Conservation (phyloP, 2,797 vertebrate genomes). For the Micropoecilia bifurca region DNA sequence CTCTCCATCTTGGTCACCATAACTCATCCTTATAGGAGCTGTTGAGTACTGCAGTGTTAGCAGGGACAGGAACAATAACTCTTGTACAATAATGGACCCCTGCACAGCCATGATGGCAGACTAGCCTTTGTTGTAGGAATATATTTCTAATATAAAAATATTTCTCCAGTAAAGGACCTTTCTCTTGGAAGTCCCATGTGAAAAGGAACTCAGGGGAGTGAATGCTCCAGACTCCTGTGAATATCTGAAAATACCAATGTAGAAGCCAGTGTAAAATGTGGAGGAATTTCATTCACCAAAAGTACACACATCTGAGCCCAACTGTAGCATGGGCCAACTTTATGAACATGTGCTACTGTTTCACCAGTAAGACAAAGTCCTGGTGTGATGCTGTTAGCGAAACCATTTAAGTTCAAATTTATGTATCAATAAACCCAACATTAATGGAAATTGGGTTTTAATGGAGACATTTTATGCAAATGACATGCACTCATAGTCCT, state of each 20-base stretch:
- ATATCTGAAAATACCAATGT: slow-evolving; percentile 11
- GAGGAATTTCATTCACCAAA: slow-evolving; percentile 25
- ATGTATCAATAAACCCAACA: background rate
- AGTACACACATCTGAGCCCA: slow-evolving; percentile 7
- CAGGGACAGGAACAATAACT: slow-evolving; percentile 77
- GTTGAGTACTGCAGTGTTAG: slow-evolving; percentile 74
- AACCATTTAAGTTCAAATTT: background rate
- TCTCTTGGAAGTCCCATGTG: slow-evolving; percentile 38
- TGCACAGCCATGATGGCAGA: slow-evolving; percentile 71
- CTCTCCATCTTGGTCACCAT: slow-evolving; percentile 70
- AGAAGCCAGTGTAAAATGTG: background rate
- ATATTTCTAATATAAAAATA: slow-evolving; percentile 70
- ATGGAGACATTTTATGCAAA: background rate
- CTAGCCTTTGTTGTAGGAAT: slow-evolving; percentile 60
- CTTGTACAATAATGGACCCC: slow-evolving; percentile 78
- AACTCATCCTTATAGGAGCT: slow-evolving; percentile 79
- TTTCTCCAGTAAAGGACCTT: slow-evolving; percentile 55
- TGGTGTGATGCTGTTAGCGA: background rate
- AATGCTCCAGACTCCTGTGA: slow-evolving; percentile 15
- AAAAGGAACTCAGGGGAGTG: slow-evolving; percentile 30
- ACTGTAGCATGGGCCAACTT: slow-evolving; percentile 24
- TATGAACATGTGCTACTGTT: background rate
- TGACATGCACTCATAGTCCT: background rate
- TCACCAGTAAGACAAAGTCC: background rate
- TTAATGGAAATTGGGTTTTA: background rate